Conservation (phyloP, 2,797 vertebrate species). For the Aplochiton taeniatus region DNA sequence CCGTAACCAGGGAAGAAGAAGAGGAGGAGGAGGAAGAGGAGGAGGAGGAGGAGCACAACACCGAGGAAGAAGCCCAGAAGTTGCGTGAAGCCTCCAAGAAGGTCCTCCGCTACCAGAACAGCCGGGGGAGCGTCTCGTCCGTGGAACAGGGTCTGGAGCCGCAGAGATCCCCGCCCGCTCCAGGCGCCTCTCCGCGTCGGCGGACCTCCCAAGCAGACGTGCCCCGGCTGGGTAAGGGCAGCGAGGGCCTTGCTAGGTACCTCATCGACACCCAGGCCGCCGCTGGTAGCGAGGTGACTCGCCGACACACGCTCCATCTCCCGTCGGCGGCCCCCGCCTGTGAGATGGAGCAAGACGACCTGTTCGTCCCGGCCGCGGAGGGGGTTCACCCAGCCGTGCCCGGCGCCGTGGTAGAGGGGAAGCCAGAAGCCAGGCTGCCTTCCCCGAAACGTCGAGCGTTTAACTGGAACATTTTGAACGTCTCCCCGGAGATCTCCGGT, state of each 20-base stretch:
- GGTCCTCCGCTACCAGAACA: constrained; percentile 72
- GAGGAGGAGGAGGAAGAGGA: constrained; percentile 44
- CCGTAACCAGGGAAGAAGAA: constrained; percentile 30
- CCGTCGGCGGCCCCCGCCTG: constrained; percentile 45
- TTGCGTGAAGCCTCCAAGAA: constrained; percentile 75
- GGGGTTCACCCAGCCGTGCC: constrained; percentile 34
- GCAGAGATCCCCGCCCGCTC: constrained; percentile 47
- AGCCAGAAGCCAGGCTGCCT: constrained; percentile 31
- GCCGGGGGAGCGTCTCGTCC: constrained; percentile 67
- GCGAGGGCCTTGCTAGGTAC: constrained; percentile 51
- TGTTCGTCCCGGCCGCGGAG: constrained; percentile 20
- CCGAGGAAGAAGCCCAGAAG: constrained; percentile 71
- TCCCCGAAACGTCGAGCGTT: constrained; percentile 35
- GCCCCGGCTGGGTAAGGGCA: constrained; percentile 31
- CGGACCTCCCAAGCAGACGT: constrained; percentile 61
- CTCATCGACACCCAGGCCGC: constrained; percentile 37
- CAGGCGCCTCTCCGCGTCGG: constrained; percentile 33
- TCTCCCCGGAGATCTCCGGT: too few relatives aligned
- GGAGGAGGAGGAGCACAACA: constrained; percentile 63
- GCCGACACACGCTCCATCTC: constrained; percentile 66
- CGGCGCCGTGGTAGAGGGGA: constrained; percentile 35
- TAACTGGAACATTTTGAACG: constrained; percentile 23
- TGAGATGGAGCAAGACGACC: constrained; percentile 45
- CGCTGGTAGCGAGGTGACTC: constrained; percentile 46
- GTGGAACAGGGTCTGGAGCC: constrained; percentile 56